Base-by-base conservation (phyloP, 1,140 invertebrate genomes). In the Uloborus diversus region DNA sequence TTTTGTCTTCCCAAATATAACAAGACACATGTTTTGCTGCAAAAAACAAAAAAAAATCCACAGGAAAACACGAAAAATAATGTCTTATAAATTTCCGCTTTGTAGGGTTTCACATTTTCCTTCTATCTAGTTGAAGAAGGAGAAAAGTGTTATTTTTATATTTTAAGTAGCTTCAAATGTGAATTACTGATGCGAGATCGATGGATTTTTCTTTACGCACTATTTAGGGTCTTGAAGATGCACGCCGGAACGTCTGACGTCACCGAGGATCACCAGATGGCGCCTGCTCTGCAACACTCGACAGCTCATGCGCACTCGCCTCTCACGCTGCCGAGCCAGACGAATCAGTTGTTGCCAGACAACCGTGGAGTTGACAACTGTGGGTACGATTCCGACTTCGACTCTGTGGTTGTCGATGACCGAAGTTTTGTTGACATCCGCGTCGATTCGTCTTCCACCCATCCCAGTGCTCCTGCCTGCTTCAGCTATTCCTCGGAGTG, bases 171-270 rank as follows among this genome's bases (percentile, higher is more conserved):
- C 57, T 59, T 59, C 3, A 59, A 65, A 65, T 23, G 23, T 65
- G 59, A 62, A 4, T 33, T 23, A 37, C 28, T 62, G 30, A 62
- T 62, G 30, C 17, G 59, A 35, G 20, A 62, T n/a, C 5, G 23
- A 59, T 64, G 4, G 33, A 53, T 53, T 53, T 53, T 20, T 65
- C 32, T 78, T 78, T 78, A 65, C 62, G 61, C 73, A 65, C 73
- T 78, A 66, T 78, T 78, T 78, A 66, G 61, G 49, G 32, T 65
- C 20, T 47, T 11, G 5, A n/a, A 37, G 47, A 78, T 27, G 42
- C 65, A 28, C 23, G 42, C 20, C 25, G 68, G 47, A 42, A 35
- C 30, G 0, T 37, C 30, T 65, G 62, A 65, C 42, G 73, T 56
- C 61, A 27, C 23, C 20, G 32, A 13, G 11, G 13, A 14, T 28